These are phyloP conservation scores for Virgularia gustaviana DNA, from an alignment of 92 coral and sea anemone genomes.

Conservation along the genomic window DNA sequence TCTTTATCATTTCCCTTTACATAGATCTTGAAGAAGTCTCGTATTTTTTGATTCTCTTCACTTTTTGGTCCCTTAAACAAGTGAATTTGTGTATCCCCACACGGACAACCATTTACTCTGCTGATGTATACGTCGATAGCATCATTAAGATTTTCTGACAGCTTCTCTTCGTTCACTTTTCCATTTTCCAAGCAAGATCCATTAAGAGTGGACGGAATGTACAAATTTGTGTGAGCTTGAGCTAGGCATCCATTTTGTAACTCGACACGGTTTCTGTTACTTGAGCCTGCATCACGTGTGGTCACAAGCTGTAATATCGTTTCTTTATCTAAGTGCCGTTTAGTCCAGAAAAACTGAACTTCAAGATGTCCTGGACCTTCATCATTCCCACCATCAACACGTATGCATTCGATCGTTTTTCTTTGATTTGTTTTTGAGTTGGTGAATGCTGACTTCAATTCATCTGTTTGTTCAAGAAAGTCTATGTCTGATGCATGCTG, in stretches of 20 bases:
- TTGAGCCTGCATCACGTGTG: not conserved
- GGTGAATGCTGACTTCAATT: conserved; percentile 14
- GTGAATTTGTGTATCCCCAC: not conserved
- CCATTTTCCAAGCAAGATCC: not conserved
- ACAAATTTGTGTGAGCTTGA: conserved; percentile 13
- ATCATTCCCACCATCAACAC: not conserved
- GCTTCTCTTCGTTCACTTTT: not conserved
- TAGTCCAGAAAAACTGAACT: not conserved
- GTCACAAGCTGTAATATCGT: not conserved
- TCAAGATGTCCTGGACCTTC: not conserved
- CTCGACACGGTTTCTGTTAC: not conserved
- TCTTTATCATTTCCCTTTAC: conserved; percentile 26
- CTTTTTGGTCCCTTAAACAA: not conserved
- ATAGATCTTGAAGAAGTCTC: conserved; percentile 42
- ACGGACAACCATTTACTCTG: not conserved
- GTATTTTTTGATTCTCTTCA: conserved; percentile 5
- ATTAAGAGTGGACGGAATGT: not conserved
- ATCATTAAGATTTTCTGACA: not conserved
- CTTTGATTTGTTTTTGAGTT: too few species aligned
- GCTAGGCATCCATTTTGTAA: too few species aligned
- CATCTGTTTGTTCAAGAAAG: conserved; percentile 3
- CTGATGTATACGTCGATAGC: not conserved
- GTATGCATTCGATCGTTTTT: not conserved
- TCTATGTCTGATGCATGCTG: conserved; percentile 32
- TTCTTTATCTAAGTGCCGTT: not conserved